Conservation (phyloP, 2,888 invertebrate genomes). For the Spisula subtruncata region DNA sequence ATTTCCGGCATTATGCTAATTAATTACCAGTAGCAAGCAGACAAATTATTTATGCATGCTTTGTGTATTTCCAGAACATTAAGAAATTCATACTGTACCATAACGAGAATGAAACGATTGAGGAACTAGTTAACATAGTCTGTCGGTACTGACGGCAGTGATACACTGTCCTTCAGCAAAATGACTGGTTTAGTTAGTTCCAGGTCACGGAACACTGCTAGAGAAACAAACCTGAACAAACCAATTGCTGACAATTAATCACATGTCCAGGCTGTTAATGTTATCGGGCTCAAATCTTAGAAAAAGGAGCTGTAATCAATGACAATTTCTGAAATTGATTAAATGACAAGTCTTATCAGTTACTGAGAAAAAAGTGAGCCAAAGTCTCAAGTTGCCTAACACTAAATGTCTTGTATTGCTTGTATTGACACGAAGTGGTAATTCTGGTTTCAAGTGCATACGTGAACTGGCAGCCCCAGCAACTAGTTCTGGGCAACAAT, state of each 20-base stretch:
- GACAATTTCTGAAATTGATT: slow-evolving; percentile 46
- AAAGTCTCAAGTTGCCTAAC: not conserved
- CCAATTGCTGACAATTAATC: slow-evolving; percentile 15
- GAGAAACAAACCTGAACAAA: not conserved
- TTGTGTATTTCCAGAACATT: not conserved
- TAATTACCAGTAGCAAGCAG: not conserved
- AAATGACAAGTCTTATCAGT: slow-evolving; percentile 27
- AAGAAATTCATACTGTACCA: not conserved
- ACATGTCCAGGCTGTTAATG: not conserved
- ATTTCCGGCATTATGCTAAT: not conserved
- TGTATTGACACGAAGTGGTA: slow-evolving; percentile 10
- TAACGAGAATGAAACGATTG: not conserved
- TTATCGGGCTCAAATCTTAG: slow-evolving; percentile 32
- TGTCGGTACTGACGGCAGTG: not conserved
- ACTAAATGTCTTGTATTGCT: not conserved
- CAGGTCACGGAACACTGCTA: not conserved
- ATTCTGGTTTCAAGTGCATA: not conserved
- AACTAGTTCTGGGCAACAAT: not conserved
- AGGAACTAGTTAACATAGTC: not conserved
- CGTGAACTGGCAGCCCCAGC: not conserved
- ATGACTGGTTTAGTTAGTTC: not conserved
- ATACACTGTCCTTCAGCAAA: not conserved
- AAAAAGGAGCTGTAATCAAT: slow-evolving; percentile 40
- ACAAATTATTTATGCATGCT: not conserved
- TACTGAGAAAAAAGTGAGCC: slow-evolving; percentile 19